Evolutionary conservation across 2,888 invertebrate species (phyloP).

Genomic region (Operophtera brumata): DNA sequence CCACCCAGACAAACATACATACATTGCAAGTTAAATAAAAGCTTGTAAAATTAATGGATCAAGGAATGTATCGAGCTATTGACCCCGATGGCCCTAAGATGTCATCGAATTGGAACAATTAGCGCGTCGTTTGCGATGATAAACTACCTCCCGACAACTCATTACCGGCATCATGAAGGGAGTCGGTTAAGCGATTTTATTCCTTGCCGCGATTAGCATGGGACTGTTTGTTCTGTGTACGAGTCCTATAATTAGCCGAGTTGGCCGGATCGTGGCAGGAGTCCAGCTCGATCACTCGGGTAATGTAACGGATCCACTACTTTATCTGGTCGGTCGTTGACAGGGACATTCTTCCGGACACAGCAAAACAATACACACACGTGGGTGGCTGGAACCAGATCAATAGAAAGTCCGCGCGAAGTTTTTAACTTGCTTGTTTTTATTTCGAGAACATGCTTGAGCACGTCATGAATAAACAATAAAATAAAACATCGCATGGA

Average conservation of each 20-base stretch:
- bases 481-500: not conserved
- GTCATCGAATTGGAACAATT: constrained; percentile 49
- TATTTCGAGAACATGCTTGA: not conserved
- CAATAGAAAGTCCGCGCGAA: not conserved
- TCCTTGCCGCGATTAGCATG: constrained; percentile 57
- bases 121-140: constrained; percentile 46
- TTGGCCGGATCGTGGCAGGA: constrained; percentile 70
- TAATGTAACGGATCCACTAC: constrained; percentile 65
- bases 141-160: constrained; percentile 46
- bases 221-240: constrained; percentile 57
- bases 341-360: constrained; percentile 57
- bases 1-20: too few relatives aligned
- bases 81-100: constrained; percentile 41
- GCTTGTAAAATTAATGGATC: constrained; percentile 13
- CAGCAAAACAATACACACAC: constrained; percentile 3
- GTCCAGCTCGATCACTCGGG: constrained; percentile 78
- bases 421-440: not conserved
- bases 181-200: constrained; percentile 51
- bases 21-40: too few relatives aligned
- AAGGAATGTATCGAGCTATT: constrained; percentile 33
- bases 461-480: not conserved
- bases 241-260: constrained; percentile 66
- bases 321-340: constrained; percentile 75
- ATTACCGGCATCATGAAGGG: constrained; percentile 42
- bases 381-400: not conserved